Conservation (phyloP, 1,140 invertebrate species). For the Thereuonema tuberculata region DNA sequence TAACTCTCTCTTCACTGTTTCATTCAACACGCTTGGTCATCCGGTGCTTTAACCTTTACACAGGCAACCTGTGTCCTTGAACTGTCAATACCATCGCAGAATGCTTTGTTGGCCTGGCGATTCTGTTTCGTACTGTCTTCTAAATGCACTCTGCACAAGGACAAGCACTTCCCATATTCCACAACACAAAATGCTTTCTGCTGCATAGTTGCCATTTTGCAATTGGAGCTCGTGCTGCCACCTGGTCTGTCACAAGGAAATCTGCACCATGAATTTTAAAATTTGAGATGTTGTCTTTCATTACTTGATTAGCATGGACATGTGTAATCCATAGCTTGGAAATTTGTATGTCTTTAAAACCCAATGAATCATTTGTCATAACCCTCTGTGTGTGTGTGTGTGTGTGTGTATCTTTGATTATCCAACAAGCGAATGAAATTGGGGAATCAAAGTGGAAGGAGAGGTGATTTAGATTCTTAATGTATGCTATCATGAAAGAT, state of each 20-base stretch:
- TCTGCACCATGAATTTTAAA: constrained; percentile 5
- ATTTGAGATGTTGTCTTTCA: neutral
- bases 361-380: too few species aligned
- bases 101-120: neutral
- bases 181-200: neutral
- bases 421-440: too few species aligned
- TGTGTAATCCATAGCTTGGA: neutral
- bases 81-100: constrained; percentile 6
- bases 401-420: too few species aligned
- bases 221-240: neutral
- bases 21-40: neutral
- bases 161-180: neutral
- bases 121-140: neutral
- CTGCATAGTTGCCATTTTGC: constrained; percentile 2
- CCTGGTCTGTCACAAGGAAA: neutral
- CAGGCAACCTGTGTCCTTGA: constrained; percentile 6
- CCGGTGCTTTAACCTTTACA: neutral
- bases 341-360: neutral
- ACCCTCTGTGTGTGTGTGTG: too few species aligned
- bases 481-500: too few species aligned
- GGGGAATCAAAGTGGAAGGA: too few species aligned
- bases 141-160: neutral
- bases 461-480: too few species aligned
- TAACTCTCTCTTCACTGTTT: neutral
- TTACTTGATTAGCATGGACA: neutral